Conservation (phyloP, 2,888 invertebrate genomes). For the Drosophila eohydei region DNA sequence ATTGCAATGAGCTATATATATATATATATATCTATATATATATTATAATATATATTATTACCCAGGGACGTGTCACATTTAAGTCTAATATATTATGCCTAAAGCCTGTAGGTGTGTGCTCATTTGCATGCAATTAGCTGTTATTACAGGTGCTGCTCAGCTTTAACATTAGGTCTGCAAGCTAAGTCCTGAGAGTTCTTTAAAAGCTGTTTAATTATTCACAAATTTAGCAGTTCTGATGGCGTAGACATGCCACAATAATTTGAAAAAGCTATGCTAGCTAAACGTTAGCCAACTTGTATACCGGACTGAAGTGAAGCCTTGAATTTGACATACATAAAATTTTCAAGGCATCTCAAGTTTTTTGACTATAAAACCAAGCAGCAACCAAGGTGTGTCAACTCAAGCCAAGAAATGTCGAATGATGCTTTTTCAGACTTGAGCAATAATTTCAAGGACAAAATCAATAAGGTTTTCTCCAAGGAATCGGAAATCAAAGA, state of each 20-base stretch:
- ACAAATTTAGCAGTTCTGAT: background rate
- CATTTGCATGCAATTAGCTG: background rate
- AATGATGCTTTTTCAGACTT: background rate
- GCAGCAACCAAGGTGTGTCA: background rate
- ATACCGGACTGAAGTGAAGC: background rate
- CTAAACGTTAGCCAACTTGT: background rate
- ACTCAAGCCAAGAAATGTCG: background rate
- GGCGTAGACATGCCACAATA: no score
- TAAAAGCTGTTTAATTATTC: background rate
- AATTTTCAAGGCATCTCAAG: background rate
- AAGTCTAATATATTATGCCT: background rate
- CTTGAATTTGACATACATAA: background rate
- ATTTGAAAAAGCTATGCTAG: no score
- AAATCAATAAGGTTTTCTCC: background rate
- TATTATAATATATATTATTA: conserved; percentile 41
- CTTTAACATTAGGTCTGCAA: background rate
- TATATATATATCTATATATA: conserved; percentile 7
- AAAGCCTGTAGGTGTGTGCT: background rate
- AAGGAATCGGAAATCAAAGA: background rate
- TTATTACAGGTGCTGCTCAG: background rate
- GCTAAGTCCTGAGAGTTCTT: background rate
- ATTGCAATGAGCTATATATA: conserved; percentile 13
- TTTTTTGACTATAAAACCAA: background rate
- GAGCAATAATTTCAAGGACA: background rate
- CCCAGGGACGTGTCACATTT: conserved; percentile 19